Evolutionary conservation across 2,888 invertebrate genomes (phyloP), one percentile per base, ranked within the genome.

Genomic region (Eupithecia inturbata): DNA sequence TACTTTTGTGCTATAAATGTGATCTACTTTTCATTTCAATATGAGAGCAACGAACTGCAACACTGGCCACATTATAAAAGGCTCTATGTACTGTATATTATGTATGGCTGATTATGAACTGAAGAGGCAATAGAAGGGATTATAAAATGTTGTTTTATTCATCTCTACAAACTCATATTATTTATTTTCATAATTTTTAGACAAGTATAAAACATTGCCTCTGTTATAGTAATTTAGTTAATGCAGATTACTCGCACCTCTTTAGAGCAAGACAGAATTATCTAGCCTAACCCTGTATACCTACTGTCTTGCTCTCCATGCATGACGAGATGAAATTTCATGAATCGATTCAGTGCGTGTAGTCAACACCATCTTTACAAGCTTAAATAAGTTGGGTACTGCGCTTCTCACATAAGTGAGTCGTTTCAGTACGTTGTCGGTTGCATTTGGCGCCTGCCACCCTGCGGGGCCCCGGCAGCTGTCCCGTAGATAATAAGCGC

Each of bases 401-500:
- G 63, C 36, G 63, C 4, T 10, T 33, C 28, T 33, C 63, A 64
- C n/a, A 33, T 64, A 36, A 64, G 33, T 64, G 63, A 64, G 36
- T 64, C 36, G 63, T 63, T 62, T 31, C 49, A 28, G 60, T 19
- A 33, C 31, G 63, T 33, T 63, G 28, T 36, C 62, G 31, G 63
- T 36, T 64, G 63, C 33, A 33, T 12, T n/a, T 22, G 31, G n/a
- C 36, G 85, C 82, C 83, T 87, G 86, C 87, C 88, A 92, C 93
- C 93, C 93, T 88, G 77, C 87, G 84, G 88, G 89, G 91, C 91
- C 93, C 87, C 93, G 86, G 41, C 83, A 80, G 78, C 85, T 88
- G 86, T 85, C 88, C 86, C 88, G 90, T 90, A 88, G 92, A 92
- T 92, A 91, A 78, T 88, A 88, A 91, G 87, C 91, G 91, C 91